These are phyloP conservation scores for Ginglymostoma cirratum DNA, from an alignment of 2,113 vertebrate species.

Conservation along the genomic window DNA sequence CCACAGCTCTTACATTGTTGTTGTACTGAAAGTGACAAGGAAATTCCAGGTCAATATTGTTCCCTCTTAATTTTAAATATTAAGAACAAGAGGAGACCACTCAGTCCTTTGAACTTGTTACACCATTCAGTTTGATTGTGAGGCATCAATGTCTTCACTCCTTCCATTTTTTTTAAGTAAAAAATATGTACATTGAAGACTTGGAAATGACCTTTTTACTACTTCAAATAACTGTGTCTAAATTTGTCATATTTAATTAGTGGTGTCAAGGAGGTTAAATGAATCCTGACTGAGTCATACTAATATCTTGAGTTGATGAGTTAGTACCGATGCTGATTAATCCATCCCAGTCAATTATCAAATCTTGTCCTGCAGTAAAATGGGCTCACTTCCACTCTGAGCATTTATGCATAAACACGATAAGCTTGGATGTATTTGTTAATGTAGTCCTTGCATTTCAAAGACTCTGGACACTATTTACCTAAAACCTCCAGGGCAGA, in stretches of 20 bases:
- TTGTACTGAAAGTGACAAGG: background rate
- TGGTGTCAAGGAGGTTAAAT: background rate
- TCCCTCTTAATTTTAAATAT: background rate
- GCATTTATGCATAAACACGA: background rate
- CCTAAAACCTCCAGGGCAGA: background rate
- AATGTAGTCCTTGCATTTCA: background rate
- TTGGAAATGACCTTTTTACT: background rate
- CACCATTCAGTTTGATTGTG: background rate
- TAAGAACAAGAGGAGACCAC: background rate
- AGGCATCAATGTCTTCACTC: background rate
- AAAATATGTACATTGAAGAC: background rate
- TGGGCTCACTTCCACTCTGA: background rate
- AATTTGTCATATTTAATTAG: background rate
- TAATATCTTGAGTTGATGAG: background rate
- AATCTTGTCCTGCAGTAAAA: background rate
- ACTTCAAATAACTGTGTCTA: background rate
- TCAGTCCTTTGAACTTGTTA: background rate
- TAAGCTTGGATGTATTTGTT: background rate
- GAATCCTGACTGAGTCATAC: background rate
- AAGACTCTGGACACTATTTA: background rate
- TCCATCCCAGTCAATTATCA: background rate
- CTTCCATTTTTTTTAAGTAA: background rate
- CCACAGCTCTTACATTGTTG: background rate
- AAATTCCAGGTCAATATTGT: background rate
- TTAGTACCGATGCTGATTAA: background rate